These are phyloP conservation scores for Drosophila rufa DNA, from an alignment of 1,140 invertebrate genomes.

Conservation along the genomic window DNA sequence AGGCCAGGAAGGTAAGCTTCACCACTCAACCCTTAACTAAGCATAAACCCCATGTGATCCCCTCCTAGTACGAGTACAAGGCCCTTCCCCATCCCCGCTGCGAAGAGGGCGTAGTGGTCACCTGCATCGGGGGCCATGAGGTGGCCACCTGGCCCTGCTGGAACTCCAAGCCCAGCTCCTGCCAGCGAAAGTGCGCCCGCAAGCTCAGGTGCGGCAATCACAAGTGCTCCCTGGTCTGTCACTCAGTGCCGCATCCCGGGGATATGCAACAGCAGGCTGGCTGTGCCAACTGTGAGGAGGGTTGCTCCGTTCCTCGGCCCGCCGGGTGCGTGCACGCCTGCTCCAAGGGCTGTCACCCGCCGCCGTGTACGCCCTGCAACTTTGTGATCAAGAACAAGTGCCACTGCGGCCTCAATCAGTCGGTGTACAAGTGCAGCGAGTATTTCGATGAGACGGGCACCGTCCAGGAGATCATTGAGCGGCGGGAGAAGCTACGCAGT, in stretches of 20 bases:
- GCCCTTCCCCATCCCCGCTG: conserved; percentile 90
- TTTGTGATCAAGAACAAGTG: conserved; percentile 90
- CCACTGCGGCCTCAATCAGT: conserved; percentile 91
- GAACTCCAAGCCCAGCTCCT: conserved; percentile 89
- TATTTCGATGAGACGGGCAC: conserved; percentile 86
- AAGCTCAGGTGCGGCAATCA: conserved; percentile 91
- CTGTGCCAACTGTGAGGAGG: conserved; percentile 91
- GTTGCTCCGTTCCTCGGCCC: conserved; percentile 89
- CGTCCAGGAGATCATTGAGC: conserved; percentile 84
- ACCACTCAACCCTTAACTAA: not conserved
- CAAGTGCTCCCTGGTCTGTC: conserved; percentile 90
- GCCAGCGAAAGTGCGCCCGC: conserved; percentile 86
- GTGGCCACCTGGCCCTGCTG: conserved; percentile 91
- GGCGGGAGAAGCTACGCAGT: conserved; percentile 55
- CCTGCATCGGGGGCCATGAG: conserved; percentile 94
- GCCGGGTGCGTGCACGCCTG: conserved; percentile 93
- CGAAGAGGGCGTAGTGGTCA: conserved; percentile 89
- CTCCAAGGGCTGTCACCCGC: conserved; percentile 90
- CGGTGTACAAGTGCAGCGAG: conserved; percentile 90
- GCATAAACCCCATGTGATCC: not conserved
- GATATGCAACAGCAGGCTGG: conserved; percentile 80
- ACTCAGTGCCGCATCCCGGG: conserved; percentile 86
- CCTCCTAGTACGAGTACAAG: conserved; percentile 87
- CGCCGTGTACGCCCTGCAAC: conserved; percentile 89
- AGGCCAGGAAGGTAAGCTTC: conserved; percentile 44